These are phyloP conservation scores for Limnephilus rhombicus DNA, from an alignment of 2,888 invertebrate species.

Conservation along the genomic window DNA sequence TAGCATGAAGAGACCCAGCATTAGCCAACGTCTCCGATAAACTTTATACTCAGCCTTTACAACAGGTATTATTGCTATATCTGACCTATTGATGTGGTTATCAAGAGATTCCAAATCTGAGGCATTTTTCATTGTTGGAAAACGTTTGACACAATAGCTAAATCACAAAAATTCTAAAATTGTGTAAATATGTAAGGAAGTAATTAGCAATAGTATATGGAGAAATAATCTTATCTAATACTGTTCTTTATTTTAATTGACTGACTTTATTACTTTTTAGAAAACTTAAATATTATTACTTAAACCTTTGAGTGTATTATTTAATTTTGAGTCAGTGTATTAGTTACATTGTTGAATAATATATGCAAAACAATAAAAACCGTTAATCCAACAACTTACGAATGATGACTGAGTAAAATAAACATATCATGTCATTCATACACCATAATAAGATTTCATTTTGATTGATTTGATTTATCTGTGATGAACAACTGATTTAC, in stretches of 20 bases:
- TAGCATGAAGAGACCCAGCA: conserved; percentile 90
- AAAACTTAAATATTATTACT: not conserved
- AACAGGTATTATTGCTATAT: conserved; percentile 66
- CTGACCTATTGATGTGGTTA: not conserved
- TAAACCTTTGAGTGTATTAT: not conserved
- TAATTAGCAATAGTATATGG: not conserved
- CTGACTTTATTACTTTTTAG: not conserved
- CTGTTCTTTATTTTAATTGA: not conserved
- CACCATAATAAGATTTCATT: not conserved
- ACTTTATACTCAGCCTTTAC: conserved; percentile 78
- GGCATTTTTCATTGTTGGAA: not conserved
- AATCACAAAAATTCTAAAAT: not conserved
- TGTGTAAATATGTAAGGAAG: not conserved
- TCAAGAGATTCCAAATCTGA: not conserved
- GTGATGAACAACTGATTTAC: not conserved
- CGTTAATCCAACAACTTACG: not conserved
- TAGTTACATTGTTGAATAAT: not conserved
- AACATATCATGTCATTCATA: not conserved
- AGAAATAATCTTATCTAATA: not conserved
- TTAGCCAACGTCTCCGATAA: conserved; percentile 89
- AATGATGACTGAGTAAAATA: not conserved
- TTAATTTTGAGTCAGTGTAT: not conserved
- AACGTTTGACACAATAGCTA: not conserved
- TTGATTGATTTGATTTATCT: not conserved
- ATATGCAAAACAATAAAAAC: not conserved